Base-by-base conservation (phyloP, 2,797 vertebrate genomes). In the Microctenopoma lineatum region DNA sequence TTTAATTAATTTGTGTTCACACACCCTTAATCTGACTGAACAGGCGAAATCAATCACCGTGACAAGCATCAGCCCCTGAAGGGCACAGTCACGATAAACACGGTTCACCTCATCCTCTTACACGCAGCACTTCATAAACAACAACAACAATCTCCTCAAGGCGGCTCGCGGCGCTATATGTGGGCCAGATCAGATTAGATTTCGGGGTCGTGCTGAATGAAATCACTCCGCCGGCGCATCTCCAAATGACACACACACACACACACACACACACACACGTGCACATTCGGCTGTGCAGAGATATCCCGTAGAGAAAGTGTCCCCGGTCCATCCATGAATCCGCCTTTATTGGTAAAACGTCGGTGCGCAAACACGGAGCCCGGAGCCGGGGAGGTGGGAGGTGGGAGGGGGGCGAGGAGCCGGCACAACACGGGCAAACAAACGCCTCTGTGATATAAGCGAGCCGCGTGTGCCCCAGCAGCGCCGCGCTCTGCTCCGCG, bases 31-130 rank as follows among this genome's bases (percentile, higher is more conserved):
- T 84, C 70, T 70, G 78, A 66, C 3, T 11, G 69, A 75, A 60
- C 66, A n/a, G 64, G 48, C 39, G 53, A 52, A 73, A 85, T 87
- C 81, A 81, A 78, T 86, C 77, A 75, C 56, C 67, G 62, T n/a
- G 34, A 53, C 61, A 41, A 75, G 61, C 66, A 57, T 38, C n/a
- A 7, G 66, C 63, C 62, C 47, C 54, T 45, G 29, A 70, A 68
- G 73, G 70, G 77, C 61, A 69, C 65, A 29, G 57, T 59, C 58
- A 26, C 51, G 50, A 67, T 77, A 55, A 66, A 70, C 58, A 34
- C 2, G 7, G 14, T 44, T 3, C 48, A 25, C 59, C 58, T 13
- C 18, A 32, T 18, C 56, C 18, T 16, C 21, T 57, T 39, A 52
- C 38, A 27, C 36, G 42, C 12, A 9, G 65, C 41, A 56, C 45